Base-by-base conservation (phyloP, 2,797 vertebrate genomes). In the Tolypeutes matacus region DNA sequence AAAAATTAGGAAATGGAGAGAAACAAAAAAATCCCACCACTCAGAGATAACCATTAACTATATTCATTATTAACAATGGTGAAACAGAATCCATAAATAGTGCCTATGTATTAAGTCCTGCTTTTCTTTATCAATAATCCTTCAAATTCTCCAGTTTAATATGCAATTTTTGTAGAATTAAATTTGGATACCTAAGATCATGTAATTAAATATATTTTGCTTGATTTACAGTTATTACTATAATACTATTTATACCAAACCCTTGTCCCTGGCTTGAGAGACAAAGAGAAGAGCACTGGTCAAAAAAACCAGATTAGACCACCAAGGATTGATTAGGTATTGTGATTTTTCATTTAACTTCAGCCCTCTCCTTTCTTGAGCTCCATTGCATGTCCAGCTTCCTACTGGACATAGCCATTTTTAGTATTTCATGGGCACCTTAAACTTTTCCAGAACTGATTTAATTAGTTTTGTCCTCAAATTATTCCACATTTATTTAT, bases 151-250 rank as follows among this genome's bases (percentile, higher is more conserved):
- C 46, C 27, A 93, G n/a, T n/a, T 65, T 65, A 58, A 93, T 81
- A 15, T 42, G 5, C 15, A 93, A 31, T 36, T 94, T 92, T 75
- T 81, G 29, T 65, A 12, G 64, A 93, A 51, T 85, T 93, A 91
- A 65, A 76, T 76, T 84, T 65, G 58, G 92, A 85, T 51, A n/a
- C 12, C 29, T 51, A 81, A 88, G 39, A 72, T 72, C 82, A 86
- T 34, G 0, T 60, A 93, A 49, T 87, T 95, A 72, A 89, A 62
- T 72, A 73, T 25, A 83, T 83, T 95, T 31, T 69, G n/a, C 56
- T 91, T 95, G 62, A 65, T 13, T 91, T 95, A 20, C 39, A 76
- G 51, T 76, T 88, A 39, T 39, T 39, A 39, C 39, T 4, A 39
- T 39, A 39, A 39, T 39, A 85, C 7, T 81, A 81, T 91, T 65